These are phyloP conservation scores for Porphyrio hochstetteri DNA, from an alignment of 2,113 vertebrate genomes.

Conservation along the genomic window DNA sequence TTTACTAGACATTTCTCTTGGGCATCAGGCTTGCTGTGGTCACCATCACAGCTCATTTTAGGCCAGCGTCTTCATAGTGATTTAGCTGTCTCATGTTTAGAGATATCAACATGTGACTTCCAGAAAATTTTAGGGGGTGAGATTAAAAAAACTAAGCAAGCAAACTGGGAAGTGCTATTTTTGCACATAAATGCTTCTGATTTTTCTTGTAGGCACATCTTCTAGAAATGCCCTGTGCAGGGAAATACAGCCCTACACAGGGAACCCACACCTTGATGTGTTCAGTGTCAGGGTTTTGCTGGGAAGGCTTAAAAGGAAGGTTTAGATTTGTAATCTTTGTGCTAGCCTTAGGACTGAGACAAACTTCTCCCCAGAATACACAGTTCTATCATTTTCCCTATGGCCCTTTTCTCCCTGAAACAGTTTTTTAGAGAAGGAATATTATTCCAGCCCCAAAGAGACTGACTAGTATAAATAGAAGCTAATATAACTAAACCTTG, in stretches of 20 bases:
- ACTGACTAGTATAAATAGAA: background rate
- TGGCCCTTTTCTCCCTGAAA: background rate
- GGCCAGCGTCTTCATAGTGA: background rate
- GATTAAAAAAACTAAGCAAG: background rate
- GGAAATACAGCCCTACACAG: background rate
- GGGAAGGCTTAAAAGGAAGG: background rate
- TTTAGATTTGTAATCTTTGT: background rate
- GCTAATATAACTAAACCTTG: background rate
- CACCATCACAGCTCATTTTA: background rate
- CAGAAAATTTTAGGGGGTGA: background rate
- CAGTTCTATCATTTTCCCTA: background rate
- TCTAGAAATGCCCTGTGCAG: background rate
- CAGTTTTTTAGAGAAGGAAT: background rate
- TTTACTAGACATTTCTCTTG: background rate
- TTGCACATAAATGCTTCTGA: background rate
- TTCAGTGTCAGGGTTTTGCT: background rate
- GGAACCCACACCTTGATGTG: background rate
- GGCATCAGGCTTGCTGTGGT: background rate
- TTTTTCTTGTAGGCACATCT: background rate
- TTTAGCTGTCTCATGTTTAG: background rate
- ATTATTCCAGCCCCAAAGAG: background rate
- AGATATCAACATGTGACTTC: background rate
- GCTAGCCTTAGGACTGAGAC: background rate
- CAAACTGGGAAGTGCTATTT: rapidly evolving
- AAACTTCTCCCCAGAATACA: background rate